Conservation (phyloP, 2,888 invertebrate species). For the Rhingia rostrata region DNA sequence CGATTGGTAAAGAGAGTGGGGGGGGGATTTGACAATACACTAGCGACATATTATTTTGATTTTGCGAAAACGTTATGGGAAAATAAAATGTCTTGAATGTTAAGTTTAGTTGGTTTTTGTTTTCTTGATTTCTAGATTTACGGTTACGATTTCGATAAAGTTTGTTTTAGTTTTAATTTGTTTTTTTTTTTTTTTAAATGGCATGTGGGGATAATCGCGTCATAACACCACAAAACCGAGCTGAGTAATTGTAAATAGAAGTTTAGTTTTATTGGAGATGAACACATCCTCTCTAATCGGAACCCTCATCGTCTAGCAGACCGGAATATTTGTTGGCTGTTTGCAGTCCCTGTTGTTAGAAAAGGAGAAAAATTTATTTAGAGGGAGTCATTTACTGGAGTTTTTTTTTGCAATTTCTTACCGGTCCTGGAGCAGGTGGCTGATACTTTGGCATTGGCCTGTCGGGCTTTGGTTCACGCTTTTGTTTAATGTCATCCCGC, state of each 20-base stretch:
- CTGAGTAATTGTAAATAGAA: slow-evolving; percentile 61
- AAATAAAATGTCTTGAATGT: slow-evolving; percentile 40
- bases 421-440: slow-evolving; percentile 88
- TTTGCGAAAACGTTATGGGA: slow-evolving; percentile 20
- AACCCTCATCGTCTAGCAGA: slow-evolving; percentile 87
- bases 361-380: background rate
- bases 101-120: slow-evolving; percentile 7
- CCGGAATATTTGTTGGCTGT: slow-evolving; percentile 90
- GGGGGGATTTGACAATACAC: slow-evolving; percentile 37
- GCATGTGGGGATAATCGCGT: slow-evolving; percentile 59
- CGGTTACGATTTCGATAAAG: slow-evolving; percentile 52
- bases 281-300: slow-evolving; percentile 76
- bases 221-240: slow-evolving; percentile 54
- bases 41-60: slow-evolving; percentile 16
- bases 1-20: slow-evolving; percentile 10
- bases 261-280: slow-evolving; percentile 43
- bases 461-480: slow-evolving; percentile 80
- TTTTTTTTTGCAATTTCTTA: slow-evolving; percentile 80
- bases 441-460: slow-evolving; percentile 88
- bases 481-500: slow-evolving; percentile 81
- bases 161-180: slow-evolving; percentile 27
- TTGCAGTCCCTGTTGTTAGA: slow-evolving; percentile 86
- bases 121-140: slow-evolving; percentile 16
- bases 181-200: slow-evolving; percentile 47
- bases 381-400: background rate